Percentiles rank a stretch among this genome's conserved stretches.
These are phyloP conservation scores for Phallusia fumigata DNA, from an alignment of 23 tunicate genomes.

Conservation along the genomic window DNA sequence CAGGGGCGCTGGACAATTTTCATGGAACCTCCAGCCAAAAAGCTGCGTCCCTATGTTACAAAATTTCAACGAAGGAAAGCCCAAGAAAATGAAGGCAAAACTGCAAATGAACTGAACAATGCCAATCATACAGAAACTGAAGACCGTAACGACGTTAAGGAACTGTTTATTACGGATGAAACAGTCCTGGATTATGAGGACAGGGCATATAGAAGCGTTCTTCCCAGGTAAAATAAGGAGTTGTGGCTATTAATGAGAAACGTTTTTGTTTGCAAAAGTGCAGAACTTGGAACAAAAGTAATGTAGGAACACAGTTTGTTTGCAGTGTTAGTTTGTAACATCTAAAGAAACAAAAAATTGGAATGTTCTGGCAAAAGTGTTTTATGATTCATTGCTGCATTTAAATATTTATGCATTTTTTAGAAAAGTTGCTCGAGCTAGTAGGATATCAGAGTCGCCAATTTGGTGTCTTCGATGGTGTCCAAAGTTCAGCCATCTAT, in stretches of 20 bases:
- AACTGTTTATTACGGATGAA: conserved; percentile 44
- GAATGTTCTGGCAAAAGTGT: no score
- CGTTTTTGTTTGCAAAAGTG: no score
- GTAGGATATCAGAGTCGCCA: conserved; percentile 26
- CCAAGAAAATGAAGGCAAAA: conserved; percentile 13
- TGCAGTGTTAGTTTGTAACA: no score
- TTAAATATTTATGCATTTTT: not conserved
- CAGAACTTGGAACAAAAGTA: no score
- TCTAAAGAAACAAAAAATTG: no score
- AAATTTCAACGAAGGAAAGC: conserved; percentile 49
- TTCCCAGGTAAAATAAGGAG: conserved; percentile 41
- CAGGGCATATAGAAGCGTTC: conserved; percentile 10
- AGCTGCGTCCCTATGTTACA: conserved; percentile 67
- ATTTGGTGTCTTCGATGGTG: conserved; percentile 82
- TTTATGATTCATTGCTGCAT: no score
- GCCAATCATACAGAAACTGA: not conserved
- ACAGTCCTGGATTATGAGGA: conserved; percentile 58
- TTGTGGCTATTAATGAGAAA: no score
- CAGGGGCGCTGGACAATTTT: not conserved
- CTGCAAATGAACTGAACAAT: not conserved
- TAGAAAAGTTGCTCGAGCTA: conserved; percentile 42
- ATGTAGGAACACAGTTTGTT: no score
- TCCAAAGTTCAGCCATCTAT: conserved; percentile 67
- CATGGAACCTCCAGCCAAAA: conserved; percentile 70
- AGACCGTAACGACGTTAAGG: conserved; percentile 11